Evolutionary conservation across 2,797 vertebrate species (phyloP).

Genomic region (Fratercula arctica): DNA sequence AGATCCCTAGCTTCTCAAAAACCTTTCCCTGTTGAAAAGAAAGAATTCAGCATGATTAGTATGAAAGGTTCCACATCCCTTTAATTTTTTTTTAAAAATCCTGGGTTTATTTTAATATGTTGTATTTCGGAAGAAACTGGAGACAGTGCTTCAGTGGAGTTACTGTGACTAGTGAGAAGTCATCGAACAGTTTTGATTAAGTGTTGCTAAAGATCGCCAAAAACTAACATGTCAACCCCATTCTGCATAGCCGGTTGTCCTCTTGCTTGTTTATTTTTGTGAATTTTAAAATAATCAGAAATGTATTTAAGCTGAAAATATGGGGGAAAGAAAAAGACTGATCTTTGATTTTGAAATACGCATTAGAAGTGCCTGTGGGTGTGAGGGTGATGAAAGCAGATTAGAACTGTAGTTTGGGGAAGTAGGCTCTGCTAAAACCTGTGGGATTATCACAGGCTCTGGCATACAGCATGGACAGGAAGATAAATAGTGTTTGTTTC

Average conservation of each 20-base stretch:
- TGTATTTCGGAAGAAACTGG: neutral
- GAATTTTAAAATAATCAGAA: neutral
- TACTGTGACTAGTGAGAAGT: neutral
- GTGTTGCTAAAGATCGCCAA: neutral
- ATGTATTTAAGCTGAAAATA: neutral
- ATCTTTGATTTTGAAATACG: neutral
- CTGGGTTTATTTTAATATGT: neutral
- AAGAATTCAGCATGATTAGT: neutral
- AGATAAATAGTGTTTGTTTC: neutral
- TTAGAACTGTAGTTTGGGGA: neutral
- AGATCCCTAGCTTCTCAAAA: constrained; percentile 77
- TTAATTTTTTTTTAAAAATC: neutral
- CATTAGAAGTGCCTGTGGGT: neutral
- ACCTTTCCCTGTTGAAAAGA: constrained; percentile 75
- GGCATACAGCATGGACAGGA: neutral
- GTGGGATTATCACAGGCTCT: neutral
- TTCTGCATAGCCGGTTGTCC: neutral
- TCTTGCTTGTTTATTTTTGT: neutral
- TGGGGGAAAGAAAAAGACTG: neutral
- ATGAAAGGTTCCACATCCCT: neutral
- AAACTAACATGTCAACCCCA: neutral
- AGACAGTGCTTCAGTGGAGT: neutral
- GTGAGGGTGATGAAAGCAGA: neutral
- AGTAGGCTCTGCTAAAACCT: neutral
- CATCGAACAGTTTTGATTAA: neutral